phyloP scores from a whole-genome alignment of 2,113 vertebrate genomes.

The cat (Felis catus) region DNA sequence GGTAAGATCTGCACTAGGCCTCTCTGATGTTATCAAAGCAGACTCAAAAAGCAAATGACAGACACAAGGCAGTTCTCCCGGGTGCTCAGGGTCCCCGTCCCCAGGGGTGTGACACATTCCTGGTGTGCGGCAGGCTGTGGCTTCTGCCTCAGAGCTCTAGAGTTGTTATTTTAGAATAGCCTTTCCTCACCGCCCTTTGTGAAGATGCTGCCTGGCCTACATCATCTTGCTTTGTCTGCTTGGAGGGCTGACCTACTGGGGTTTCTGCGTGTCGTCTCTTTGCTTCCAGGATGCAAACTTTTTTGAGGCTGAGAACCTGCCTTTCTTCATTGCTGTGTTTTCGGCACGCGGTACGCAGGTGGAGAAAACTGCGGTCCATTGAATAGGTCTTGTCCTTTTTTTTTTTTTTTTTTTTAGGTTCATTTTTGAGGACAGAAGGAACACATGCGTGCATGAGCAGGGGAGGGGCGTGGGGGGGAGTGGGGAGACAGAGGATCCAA shows the following conservation, averaged over 20 bases:
- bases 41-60: background rate
- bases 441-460: no score
- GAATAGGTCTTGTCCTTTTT: background rate
- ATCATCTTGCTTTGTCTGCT: background rate
- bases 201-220: background rate
- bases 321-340: accelerated
- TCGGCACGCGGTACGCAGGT: accelerated
- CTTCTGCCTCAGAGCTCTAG: background rate
- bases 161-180: background rate
- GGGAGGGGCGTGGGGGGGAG: no score
- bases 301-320: background rate
- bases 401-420: no score
- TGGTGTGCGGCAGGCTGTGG: accelerated
- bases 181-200: background rate
- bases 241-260: background rate
- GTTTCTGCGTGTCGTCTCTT: background rate
- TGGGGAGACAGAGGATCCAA: no score
- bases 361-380: background rate
- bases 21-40: background rate
- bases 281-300: background rate
- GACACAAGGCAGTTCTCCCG: background rate
- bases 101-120: no score
- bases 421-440: no score
- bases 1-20: background rate
- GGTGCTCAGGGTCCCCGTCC: background rate